A percentile compares a stretch with the other conserved stretches of the same genome.
Conservation (phyloP, 2,113 vertebrate genomes). For the Sturnus vulgaris region DNA sequence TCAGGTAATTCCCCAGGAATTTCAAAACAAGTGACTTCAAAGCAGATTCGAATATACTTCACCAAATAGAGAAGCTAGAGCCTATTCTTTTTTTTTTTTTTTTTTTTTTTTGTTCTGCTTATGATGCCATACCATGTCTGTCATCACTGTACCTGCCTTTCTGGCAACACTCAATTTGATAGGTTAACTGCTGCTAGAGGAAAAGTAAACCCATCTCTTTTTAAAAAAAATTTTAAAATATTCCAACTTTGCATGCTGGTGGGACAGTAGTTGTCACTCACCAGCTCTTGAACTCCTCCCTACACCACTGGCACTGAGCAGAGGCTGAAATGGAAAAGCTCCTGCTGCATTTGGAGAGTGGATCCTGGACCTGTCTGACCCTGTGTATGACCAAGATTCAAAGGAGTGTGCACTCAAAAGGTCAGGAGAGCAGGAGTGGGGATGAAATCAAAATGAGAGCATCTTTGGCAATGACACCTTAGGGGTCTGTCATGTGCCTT, state of each 20-base stretch:
- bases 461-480: background rate
- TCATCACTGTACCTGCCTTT: background rate
- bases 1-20: background rate
- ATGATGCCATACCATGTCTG: background rate
- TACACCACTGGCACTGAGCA: rapidly evolving
- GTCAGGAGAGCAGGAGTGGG: background rate
- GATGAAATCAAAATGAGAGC: background rate
- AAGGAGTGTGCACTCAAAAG: rapidly evolving
- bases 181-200: background rate
- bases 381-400: background rate
- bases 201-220: background rate
- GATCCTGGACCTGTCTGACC: background rate
- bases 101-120: background rate
- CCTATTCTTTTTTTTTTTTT: background rate
- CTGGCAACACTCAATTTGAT: background rate
- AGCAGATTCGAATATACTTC: background rate
- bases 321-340: background rate
- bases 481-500: background rate
- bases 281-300: background rate
- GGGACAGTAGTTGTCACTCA: background rate
- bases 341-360: background rate
- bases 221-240: background rate
- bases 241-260: background rate
- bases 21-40: background rate
- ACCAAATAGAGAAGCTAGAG: background rate